Conservation (phyloP, 2,797 vertebrate species). For the Borostomias antarcticus region DNA sequence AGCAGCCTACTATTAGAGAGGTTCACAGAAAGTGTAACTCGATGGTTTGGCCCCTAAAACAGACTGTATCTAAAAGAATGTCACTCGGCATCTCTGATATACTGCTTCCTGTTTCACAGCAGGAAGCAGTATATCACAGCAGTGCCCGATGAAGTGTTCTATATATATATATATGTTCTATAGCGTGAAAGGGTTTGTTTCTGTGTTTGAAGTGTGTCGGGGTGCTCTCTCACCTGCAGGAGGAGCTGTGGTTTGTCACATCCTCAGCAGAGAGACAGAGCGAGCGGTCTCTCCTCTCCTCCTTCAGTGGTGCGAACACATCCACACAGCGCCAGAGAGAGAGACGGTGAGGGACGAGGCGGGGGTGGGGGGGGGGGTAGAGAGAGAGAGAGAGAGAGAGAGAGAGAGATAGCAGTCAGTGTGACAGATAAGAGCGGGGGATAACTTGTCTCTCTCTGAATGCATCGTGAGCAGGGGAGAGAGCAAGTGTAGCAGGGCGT, state of each 20-base stretch:
- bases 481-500: conserved; percentile 72
- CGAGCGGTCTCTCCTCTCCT: conserved; percentile 69
- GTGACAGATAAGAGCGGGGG: conserved; percentile 74
- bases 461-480: conserved; percentile 66
- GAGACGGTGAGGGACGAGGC: conserved; percentile 55
- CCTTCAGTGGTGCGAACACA: conserved; percentile 70
- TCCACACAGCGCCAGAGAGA: conserved; percentile 67
- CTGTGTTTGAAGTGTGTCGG: conserved; percentile 14
- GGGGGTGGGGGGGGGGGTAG: conserved; percentile 39
- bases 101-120: neutral
- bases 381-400: conserved; percentile 59
- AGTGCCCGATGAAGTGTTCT: no score
- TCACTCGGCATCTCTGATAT: neutral
- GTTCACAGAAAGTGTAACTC: conserved; percentile 32
- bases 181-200: conserved; percentile 3
- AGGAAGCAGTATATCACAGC: no score
- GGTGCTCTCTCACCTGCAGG: conserved; percentile 75
- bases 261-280: conserved; percentile 63
- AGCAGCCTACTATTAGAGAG: neutral
- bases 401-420: conserved; percentile 70
- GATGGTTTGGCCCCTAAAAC: conserved; percentile 47
- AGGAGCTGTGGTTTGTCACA: conserved; percentile 78
- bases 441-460: conserved; percentile 69
- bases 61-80: conserved; percentile 25
- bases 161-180: no score